These are phyloP conservation scores for Caenorhabditis sulstoni DNA, from an alignment of 2,888 invertebrate species.

Conservation along the genomic window DNA sequence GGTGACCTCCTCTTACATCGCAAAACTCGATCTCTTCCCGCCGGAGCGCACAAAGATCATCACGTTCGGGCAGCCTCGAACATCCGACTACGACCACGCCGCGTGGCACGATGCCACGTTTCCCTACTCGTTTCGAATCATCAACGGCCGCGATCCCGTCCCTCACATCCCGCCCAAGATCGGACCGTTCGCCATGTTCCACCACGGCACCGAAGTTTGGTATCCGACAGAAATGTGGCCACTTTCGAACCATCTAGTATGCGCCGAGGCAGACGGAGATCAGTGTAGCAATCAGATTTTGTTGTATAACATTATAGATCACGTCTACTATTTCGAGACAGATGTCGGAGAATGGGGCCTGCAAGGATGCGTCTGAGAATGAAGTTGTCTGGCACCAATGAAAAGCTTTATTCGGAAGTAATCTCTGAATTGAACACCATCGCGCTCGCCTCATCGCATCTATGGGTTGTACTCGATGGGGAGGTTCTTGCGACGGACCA, in stretches of 20 bases:
- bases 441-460: background rate
- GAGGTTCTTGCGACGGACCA: slow-evolving; percentile 68
- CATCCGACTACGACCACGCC: slow-evolving; percentile 62
- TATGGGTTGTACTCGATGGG: slow-evolving; percentile 59
- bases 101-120: slow-evolving; percentile 61
- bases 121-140: slow-evolving; percentile 64
- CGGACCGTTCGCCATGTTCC: slow-evolving; percentile 57
- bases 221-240: slow-evolving; percentile 47
- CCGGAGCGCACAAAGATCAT: slow-evolving; percentile 54
- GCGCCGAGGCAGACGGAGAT: slow-evolving; percentile 35
- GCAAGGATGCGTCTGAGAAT: slow-evolving; percentile 16
- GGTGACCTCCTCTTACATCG: slow-evolving; percentile 60
- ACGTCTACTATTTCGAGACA: slow-evolving; percentile 34
- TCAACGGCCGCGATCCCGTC: slow-evolving; percentile 62
- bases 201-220: slow-evolving; percentile 64
- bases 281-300: slow-evolving; percentile 34
- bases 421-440: slow-evolving; percentile 56
- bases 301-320: slow-evolving; percentile 43
- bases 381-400: background rate
- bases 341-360: slow-evolving; percentile 38
- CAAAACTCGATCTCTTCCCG: slow-evolving; percentile 44
- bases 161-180: slow-evolving; percentile 63
- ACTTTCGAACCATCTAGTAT: slow-evolving; percentile 25
- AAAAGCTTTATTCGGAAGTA: too few species aligned
- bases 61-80: slow-evolving; percentile 71